phyloP scores from a whole-genome alignment of 2,113 vertebrate species.

The Neoarius graeffei region DNA sequence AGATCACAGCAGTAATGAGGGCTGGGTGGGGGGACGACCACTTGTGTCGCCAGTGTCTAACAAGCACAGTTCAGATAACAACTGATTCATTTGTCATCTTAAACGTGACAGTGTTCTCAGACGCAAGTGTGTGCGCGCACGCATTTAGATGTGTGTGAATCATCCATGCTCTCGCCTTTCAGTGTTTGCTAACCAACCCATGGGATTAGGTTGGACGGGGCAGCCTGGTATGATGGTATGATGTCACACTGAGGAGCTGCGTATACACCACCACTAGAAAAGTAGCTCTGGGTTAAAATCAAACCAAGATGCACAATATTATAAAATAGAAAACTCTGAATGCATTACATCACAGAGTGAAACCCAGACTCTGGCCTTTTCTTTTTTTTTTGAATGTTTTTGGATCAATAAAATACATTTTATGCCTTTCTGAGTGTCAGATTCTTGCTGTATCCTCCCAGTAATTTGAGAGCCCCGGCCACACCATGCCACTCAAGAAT shows the following conservation, averaged over 20 bases:
- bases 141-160: conserved; percentile 48
- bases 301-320: not conserved
- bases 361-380: not conserved
- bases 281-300: not conserved
- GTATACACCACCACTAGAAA: not conserved
- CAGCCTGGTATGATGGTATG: conserved; percentile 7
- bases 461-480: conserved; percentile 14
- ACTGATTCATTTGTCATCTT: conserved; percentile 47
- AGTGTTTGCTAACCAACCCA: conserved; percentile 37
- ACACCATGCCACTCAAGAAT: not conserved
- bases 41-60: conserved; percentile 58
- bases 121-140: conserved; percentile 32
- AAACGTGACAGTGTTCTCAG: conserved; percentile 28
- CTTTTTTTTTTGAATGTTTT: not conserved
- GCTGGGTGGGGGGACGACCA: conserved; percentile 38
- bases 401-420: conserved; percentile 21
- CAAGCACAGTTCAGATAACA: conserved; percentile 42
- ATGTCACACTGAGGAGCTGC: not conserved
- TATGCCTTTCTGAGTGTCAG: not conserved
- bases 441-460: not conserved
- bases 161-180: conserved; percentile 45
- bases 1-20: conserved; percentile 37
- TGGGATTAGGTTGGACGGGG: conserved; percentile 30
- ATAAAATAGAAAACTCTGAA: not conserved
- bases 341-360: not conserved